A percentile compares a stretch with the other conserved stretches of the same genome.
Evolutionary conservation across 2,888 invertebrate species (phyloP).

Genomic region (Drosophila koepferae): DNA sequence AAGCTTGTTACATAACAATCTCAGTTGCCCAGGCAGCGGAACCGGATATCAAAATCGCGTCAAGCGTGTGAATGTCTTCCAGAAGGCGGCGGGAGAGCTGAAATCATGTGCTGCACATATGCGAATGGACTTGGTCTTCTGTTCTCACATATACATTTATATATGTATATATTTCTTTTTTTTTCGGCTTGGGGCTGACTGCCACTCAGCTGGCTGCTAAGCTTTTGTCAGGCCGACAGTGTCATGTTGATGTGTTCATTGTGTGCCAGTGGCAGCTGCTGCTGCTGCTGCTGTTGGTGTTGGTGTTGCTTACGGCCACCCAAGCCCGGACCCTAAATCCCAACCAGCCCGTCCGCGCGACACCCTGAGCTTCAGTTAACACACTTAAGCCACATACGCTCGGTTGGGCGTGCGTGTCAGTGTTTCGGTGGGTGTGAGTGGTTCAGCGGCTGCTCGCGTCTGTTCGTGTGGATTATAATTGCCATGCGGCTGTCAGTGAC

Average conservation of each 20-base stretch:
- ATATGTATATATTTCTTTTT: not conserved
- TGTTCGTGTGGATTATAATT: constrained; percentile 78
- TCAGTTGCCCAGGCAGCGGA: constrained; percentile 52
- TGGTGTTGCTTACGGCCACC: constrained; percentile 13
- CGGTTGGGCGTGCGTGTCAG: constrained; percentile 47
- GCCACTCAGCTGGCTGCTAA: constrained; percentile 62
- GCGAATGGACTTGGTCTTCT: constrained; percentile 23
- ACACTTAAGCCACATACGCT: constrained; percentile 70
- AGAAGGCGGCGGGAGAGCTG: not conserved
- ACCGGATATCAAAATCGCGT: constrained; percentile 71
- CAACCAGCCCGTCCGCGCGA: constrained; percentile 2
- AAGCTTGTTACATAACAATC: constrained; percentile 79
- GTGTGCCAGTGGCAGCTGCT: constrained; percentile 78
- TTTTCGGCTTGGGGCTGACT: constrained; percentile 15
- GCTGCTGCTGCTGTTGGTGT: not conserved
- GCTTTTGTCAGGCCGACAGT: constrained; percentile 78
- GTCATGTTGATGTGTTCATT: constrained; percentile 79
- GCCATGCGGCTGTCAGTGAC: constrained; percentile 78
- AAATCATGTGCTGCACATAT: constrained; percentile 30
- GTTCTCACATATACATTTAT: no score
- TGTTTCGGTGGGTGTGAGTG: constrained; percentile 33
- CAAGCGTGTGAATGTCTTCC: constrained; percentile 64
- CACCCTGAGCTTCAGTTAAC: constrained; percentile 59
- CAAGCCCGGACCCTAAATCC: not conserved
- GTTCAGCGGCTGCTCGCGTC: constrained; percentile 34